Percentiles rank a stretch among this genome's conserved stretches.
These are phyloP conservation scores for Telmatochromis sp. DNA, from an alignment of 2,113 vertebrate species.

Conservation along the genomic window DNA sequence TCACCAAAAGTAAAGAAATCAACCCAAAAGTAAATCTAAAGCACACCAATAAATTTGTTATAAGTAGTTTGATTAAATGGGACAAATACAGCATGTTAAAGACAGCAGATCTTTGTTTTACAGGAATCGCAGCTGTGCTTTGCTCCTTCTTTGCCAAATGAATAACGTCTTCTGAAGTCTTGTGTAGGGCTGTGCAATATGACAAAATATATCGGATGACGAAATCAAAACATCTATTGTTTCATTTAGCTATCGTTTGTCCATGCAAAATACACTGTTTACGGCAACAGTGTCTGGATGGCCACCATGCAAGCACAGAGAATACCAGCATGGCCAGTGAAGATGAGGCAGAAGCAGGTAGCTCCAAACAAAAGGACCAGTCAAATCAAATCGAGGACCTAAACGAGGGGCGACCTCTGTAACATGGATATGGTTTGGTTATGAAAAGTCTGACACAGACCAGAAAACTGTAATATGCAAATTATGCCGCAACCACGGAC, in stretches of 20 bases:
- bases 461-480: not conserved
- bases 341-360: not conserved
- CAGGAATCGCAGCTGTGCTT: not conserved
- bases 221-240: not conserved
- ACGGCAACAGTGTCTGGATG: not conserved
- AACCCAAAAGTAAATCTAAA: not conserved
- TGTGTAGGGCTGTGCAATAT: not conserved
- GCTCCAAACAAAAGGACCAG: not conserved
- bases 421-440: not conserved
- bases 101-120: not conserved
- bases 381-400: not conserved
- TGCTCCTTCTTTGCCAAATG: not conserved
- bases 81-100: not conserved
- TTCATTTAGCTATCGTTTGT: not conserved
- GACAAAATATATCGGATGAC: not conserved
- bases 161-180: not conserved
- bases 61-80: not conserved
- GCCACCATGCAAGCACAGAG: not conserved
- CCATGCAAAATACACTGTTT: not conserved
- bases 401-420: not conserved
- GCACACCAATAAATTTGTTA: not conserved
- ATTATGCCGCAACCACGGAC: not conserved
- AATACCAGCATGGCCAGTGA: not conserved
- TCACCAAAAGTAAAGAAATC: not conserved
- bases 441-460: rapidly evolving